phyloP scores from a whole-genome alignment of 2,888 invertebrate genomes.

The Tridacna crocea region DNA sequence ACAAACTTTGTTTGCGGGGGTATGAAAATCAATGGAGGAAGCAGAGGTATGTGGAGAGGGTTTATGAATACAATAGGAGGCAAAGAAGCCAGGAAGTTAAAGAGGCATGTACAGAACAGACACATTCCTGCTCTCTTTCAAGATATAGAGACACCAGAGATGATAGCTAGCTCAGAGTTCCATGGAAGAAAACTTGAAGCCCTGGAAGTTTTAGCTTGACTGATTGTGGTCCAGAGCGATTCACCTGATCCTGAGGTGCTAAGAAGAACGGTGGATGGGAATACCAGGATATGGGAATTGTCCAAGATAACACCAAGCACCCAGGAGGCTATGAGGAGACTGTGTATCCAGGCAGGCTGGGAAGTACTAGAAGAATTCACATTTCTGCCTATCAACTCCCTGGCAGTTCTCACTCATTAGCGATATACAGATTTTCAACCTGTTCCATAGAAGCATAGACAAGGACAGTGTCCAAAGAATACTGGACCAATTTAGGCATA shows the following conservation, averaged over 20 bases:
- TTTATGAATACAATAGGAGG: no score
- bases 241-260: not conserved
- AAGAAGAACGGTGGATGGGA: not conserved
- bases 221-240: not conserved
- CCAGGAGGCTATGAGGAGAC: conserved; percentile 9
- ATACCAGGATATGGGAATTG: not conserved
- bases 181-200: not conserved
- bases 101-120: not conserved
- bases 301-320: conserved; percentile 6
- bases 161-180: not conserved
- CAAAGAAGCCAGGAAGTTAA: no score
- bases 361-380: conserved; percentile 19
- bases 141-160: not conserved
- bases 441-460: no score
- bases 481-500: no score
- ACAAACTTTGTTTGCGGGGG: no score
- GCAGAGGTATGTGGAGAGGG: no score
- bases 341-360: conserved; percentile 8
- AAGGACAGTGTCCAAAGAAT: no score
- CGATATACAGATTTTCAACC: not conserved
- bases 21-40: no score
- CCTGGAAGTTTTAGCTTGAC: not conserved
- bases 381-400: conserved; percentile 22
- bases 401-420: conserved; percentile 23
- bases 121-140: conserved; percentile 10